Conservation (phyloP, 1,140 invertebrate species). For the Hyphantria cunea region DNA sequence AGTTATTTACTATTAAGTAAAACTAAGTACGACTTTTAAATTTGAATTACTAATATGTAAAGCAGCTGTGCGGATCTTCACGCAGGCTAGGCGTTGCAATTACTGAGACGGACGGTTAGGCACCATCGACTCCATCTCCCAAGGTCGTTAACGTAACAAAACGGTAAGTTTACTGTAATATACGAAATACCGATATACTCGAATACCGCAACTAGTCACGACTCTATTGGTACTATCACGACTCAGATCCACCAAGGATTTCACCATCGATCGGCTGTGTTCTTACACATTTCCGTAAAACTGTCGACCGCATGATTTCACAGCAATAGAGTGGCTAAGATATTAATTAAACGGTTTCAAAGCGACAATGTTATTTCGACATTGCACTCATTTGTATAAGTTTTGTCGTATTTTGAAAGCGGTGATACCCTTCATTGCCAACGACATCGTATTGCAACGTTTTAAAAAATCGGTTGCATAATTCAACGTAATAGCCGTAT, state of each 20-base stretch:
- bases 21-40: too few species aligned
- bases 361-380: constrained; percentile 28
- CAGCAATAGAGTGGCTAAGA: constrained; percentile 6
- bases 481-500: constrained; percentile 5
- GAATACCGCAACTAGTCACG: constrained; percentile 52
- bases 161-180: constrained; percentile 61
- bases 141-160: constrained; percentile 55
- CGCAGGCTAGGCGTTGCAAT: constrained; percentile 6
- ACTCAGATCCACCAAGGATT: constrained; percentile 17
- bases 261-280: constrained; percentile 12
- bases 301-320: not conserved
- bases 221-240: constrained; percentile 31
- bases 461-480: constrained; percentile 10
- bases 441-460: not conserved
- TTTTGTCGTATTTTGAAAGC: constrained; percentile 13
- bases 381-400: constrained; percentile 22
- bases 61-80: too few species aligned
- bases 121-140: constrained; percentile 41
- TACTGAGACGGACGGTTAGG: constrained; percentile 38
- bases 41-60: not conserved
- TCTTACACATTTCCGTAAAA: not conserved
- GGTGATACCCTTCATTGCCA: constrained; percentile 5
- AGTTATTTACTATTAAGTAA: too few species aligned
- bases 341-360: constrained; percentile 29
- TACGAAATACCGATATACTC: not conserved